phyloP scores from a whole-genome alignment of 2,888 invertebrate genomes.

The Ichneumon xanthorius region DNA sequence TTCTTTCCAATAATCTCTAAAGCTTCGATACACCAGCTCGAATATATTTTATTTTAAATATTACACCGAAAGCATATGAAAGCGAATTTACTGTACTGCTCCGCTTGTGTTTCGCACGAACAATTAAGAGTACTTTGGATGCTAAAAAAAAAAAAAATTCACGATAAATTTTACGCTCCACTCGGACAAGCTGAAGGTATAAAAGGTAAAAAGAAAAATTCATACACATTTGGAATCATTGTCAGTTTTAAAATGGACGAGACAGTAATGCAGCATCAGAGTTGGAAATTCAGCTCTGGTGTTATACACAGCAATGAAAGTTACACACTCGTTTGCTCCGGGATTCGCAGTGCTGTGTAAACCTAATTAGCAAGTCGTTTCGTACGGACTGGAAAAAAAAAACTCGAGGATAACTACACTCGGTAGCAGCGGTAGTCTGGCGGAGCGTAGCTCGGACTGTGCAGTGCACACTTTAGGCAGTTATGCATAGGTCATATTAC shows the following conservation, averaged over 20 bases:
- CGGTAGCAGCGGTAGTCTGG: background rate
- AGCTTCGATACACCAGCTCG: background rate
- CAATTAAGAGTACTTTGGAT: background rate
- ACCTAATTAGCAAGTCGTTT: slow-evolving; percentile 76
- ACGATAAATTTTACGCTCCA: background rate
- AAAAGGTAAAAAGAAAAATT: background rate
- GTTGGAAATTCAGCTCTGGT: slow-evolving; percentile 4
- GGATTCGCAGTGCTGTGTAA: slow-evolving; percentile 73
- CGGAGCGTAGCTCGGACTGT: background rate
- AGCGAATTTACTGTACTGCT: background rate
- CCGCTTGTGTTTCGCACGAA: background rate
- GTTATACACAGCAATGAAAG: slow-evolving; percentile 45
- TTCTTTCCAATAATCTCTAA: background rate
- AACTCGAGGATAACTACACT: slow-evolving; percentile 55
- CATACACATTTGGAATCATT: background rate
- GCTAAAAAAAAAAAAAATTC: background rate
- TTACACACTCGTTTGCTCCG: slow-evolving; percentile 74
- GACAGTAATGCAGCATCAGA: slow-evolving; percentile 2
- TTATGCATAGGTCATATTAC: slow-evolving; percentile 9
- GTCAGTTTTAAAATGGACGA: background rate
- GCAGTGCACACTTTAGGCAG: background rate
- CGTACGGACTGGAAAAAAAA: slow-evolving; percentile 38
- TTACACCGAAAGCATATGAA: background rate
- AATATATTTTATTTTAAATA: background rate
- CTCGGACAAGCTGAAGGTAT: background rate